Percentiles rank a stretch among this genome's conserved stretches.
These are phyloP conservation scores for Chromoteleia sp. DNA, from an alignment of 2,888 invertebrate genomes.

Conservation along the genomic window DNA sequence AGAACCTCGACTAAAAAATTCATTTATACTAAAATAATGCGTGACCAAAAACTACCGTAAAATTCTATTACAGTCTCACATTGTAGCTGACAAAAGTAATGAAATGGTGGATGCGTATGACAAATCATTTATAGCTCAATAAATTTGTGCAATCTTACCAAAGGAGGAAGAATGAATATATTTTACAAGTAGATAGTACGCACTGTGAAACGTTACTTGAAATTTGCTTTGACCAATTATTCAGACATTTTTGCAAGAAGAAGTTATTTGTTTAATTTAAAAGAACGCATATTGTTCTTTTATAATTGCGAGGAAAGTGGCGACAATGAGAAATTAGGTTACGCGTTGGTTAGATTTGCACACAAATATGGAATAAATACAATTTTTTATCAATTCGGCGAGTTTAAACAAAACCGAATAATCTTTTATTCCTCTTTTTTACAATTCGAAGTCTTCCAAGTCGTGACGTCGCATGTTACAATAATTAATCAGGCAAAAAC, in stretches of 20 bases:
- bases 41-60: background rate
- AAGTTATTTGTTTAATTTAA: background rate
- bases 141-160: background rate
- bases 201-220: background rate
- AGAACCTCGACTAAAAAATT: too few relatives aligned
- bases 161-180: background rate
- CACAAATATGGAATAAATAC: too few relatives aligned
- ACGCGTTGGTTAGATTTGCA: too few relatives aligned
- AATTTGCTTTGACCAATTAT: background rate
- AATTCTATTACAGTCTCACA: background rate
- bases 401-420: too few relatives aligned
- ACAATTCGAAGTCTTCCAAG: background rate
- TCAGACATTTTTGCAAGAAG: background rate
- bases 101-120: too few relatives aligned
- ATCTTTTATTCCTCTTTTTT: too few relatives aligned
- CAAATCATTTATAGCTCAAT: background rate
- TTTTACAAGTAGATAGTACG: background rate
- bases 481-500: conserved; percentile 80
- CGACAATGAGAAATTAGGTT: background rate
- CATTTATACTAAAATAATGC: background rate
- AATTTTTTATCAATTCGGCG: too few relatives aligned
- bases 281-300: background rate
- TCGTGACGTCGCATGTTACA: conserved; percentile 71
- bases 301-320: background rate
- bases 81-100: too few relatives aligned